Evolutionary conservation across 1,140 invertebrate genomes (phyloP), one percentile per base, ranked within the genome.

Genomic region (Stenopsyche tienmushanensis): DNA sequence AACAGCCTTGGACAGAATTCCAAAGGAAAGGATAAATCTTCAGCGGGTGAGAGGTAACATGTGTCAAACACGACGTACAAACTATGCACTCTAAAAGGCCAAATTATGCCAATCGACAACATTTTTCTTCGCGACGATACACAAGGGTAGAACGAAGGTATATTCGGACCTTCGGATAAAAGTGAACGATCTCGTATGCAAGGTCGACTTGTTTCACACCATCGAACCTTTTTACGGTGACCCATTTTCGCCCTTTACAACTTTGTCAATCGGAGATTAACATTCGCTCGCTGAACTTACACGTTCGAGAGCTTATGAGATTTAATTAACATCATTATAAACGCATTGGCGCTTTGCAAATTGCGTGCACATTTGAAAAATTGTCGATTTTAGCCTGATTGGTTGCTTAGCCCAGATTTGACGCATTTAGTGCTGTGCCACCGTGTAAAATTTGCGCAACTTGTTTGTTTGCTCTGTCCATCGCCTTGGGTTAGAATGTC

Each of bases 161-260:
- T n/a, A n/a, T n/a, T n/a, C n/a, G n/a, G n/a, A n/a, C n/a, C n/a
- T n/a, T n/a, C n/a, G n/a, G n/a, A n/a, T 34, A 34, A 34, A 53
- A 53, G 23, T 53, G 44, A 53, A 15, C 23, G 20, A 23, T 17
- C 50, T 13, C 2, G 2, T 49, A 17, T 49, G 18, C 50, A 29
- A 53, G 50, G 50, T 24, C 50, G 50, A 53, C 23, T 29, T 53
- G 21, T 53, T 15, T 49, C 47, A 9, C 2, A 15, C 47, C 3
- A 9, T 18, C 47, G 15, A 1, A 20, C 47, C 15, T 23, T 34
- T 5, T 49, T 10, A 3, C n/a, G 21, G 21, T 3, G 17, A 20
- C n/a, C n/a, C n/a, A n/a, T n/a, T n/a, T n/a, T n/a, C n/a, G n/a
- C n/a, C n/a, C n/a, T n/a, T n/a, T 10, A 49, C 15, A 45, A 7